Percentiles rank a stretch among this genome's conserved stretches.
Evolutionary conservation across 2,113 vertebrate species (phyloP).

Genomic region (Psilopogon haemacephalus): DNA sequence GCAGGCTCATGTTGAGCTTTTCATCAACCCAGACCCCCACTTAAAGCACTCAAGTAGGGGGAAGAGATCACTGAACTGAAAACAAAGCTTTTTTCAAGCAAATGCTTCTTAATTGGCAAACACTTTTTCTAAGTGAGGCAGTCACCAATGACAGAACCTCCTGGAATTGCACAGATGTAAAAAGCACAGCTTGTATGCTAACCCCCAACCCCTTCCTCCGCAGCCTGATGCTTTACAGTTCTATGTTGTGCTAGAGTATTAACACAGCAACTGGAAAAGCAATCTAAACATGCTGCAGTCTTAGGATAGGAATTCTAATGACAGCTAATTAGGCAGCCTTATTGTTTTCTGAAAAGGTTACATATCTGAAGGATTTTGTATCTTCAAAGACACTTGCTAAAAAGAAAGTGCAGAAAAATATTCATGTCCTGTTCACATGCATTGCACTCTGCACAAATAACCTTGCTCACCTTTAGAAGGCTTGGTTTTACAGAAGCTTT

Average conservation of each 20-base stretch:
- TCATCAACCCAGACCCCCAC: too few species aligned
- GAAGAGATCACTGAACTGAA: neutral
- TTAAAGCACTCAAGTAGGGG: rapidly evolving
- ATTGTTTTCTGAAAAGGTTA: neutral
- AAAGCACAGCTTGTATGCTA: neutral
- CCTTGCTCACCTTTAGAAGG: neutral
- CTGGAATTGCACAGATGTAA: neutral
- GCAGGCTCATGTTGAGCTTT: too few species aligned
- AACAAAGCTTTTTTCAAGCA: neutral
- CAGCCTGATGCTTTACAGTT: neutral
- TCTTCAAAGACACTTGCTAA: neutral
- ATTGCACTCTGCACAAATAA: neutral
- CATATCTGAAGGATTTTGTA: neutral
- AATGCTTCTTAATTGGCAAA: neutral
- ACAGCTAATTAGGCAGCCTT: neutral
- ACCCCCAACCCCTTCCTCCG: rapidly evolving
- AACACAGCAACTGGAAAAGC: neutral
- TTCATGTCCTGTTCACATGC: neutral
- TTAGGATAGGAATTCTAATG: neutral
- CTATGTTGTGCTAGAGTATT: neutral
- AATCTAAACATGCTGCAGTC: neutral
- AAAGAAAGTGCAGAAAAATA: neutral
- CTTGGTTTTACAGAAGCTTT: neutral
- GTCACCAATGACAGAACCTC: neutral
- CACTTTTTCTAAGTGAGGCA: neutral